phyloP scores from a whole-genome alignment of 1,140 invertebrate genomes.

The Drosophila gunungcola region DNA sequence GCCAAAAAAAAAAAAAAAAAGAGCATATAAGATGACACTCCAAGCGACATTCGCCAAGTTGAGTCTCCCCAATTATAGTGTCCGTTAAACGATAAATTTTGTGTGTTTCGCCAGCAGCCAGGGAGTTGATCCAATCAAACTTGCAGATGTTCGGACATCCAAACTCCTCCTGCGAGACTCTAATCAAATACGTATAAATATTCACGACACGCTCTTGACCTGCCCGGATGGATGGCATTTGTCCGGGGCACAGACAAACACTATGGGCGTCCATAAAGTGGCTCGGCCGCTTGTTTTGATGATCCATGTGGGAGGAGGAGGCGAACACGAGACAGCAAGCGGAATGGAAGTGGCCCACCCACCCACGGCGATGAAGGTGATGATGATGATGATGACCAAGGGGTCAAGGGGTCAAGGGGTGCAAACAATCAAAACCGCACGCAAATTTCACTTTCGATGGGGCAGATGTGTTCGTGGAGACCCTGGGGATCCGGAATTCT shows the following conservation, averaged over 20 bases:
- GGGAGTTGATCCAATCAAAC: slow-evolving; percentile 54
- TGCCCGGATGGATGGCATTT: slow-evolving; percentile 2
- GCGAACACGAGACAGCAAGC: neutral
- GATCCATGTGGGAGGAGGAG: neutral
- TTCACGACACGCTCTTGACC: slow-evolving; percentile 58
- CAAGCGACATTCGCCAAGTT: slow-evolving; percentile 5
- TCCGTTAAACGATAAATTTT: slow-evolving; percentile 41
- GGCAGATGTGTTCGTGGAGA: slow-evolving; percentile 2
- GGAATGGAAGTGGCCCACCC: slow-evolving; percentile 13
- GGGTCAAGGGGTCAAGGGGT: neutral
- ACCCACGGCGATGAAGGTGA: slow-evolving; percentile 4
- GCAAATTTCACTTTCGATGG: slow-evolving; percentile 43
- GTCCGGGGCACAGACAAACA: slow-evolving; percentile 36
- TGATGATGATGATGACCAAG: neutral
- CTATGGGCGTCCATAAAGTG: slow-evolving; percentile 20
- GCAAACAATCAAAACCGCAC: slow-evolving; percentile 42
- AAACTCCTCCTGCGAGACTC: slow-evolving; percentile 24
- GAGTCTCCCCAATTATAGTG: slow-evolving; percentile 35
- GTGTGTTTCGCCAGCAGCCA: slow-evolving; percentile 3
- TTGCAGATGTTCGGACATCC: slow-evolving; percentile 26
- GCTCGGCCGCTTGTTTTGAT: slow-evolving; percentile 11
- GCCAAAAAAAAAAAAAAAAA: neutral
- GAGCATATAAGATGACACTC: neutral
- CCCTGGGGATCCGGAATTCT: neutral
- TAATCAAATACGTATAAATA: slow-evolving; percentile 74